Evolutionary conservation across 2,888 invertebrate species (phyloP), one percentile per base, ranked within the genome.

Genomic region (Gortyna flavago): DNA sequence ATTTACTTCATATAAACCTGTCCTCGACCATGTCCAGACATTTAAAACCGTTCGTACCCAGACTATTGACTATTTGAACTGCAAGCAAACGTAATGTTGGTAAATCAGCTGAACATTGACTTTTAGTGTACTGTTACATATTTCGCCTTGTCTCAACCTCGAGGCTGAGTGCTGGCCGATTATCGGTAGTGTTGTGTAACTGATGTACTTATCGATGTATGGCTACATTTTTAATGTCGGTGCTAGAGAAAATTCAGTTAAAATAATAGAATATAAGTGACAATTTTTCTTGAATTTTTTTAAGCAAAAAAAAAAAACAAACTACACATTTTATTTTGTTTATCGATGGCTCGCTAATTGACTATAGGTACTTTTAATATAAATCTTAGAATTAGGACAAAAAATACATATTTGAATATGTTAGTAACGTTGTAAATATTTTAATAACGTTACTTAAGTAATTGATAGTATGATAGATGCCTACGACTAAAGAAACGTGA

Each of bases 141-240:
- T 81, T 81, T 88, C 64, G 85, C 89, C 85, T 89, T 90, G 89
- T 73, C 62, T 76, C 84, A 90, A 87, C 91, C 92, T 93, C 89
- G 91, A 38, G 79, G 64, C 80, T 89, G 89, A 93, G 92, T 91
- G 89, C 85, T 88, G 81, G 74, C 57, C 72, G 75, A 69, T 77
- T 74, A 73, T 51, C 78, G 9, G 11, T 87, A 89, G 86, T 75
- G 87, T 72, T 79, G 87, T 44, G 72, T 2, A 7, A 25, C 35
- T 51, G 11, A 21, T 32, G 1, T 64, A n/a, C n/a, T n/a, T n/a
- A 32, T 83, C 85, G 82, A 81, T 80, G 2, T 21, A 8, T 57
- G 29, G 6, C 29, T 65, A n/a, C n/a, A 38, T 54, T n/a, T 21
- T 41, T n/a, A 25, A 25, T 64, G 8, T 16, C 25, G 8, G 16